These are phyloP conservation scores for Meriones unguiculatus DNA, from an alignment of 2,113 vertebrate species.

Conservation along the genomic window DNA sequence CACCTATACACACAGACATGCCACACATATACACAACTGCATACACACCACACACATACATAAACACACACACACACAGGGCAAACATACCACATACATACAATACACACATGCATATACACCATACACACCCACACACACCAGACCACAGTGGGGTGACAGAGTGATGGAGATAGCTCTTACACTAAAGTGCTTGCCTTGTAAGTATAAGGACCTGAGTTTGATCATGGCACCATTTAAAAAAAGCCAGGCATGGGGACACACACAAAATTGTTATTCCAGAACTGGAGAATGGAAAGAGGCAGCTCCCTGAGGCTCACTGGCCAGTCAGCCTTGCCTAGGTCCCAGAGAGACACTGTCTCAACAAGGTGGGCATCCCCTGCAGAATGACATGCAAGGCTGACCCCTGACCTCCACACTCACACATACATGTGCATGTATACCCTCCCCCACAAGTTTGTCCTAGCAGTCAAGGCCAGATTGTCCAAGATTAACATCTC, in stretches of 20 bases:
- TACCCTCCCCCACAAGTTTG: not conserved
- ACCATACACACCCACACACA: not conserved
- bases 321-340: not conserved
- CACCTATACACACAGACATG: not conserved
- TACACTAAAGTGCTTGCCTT: not conserved
- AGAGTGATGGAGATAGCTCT: not conserved
- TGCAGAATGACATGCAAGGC: not conserved
- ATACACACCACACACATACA: not conserved
- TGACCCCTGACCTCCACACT: no score
- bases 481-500: not conserved
- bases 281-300: not conserved
- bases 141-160: not conserved
- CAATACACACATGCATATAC: not conserved
- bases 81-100: not conserved
- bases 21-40: not conserved
- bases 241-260: not conserved
- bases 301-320: not conserved
- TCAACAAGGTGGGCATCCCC: not conserved
- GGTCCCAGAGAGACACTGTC: not conserved
- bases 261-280: not conserved
- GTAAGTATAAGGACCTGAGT: not conserved
- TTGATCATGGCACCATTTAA: not conserved
- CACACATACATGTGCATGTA: not conserved
- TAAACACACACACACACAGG: not conserved
- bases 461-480: not conserved